phyloP scores from a whole-genome alignment of 2,113 vertebrate species.

The Micromys minutus region DNA sequence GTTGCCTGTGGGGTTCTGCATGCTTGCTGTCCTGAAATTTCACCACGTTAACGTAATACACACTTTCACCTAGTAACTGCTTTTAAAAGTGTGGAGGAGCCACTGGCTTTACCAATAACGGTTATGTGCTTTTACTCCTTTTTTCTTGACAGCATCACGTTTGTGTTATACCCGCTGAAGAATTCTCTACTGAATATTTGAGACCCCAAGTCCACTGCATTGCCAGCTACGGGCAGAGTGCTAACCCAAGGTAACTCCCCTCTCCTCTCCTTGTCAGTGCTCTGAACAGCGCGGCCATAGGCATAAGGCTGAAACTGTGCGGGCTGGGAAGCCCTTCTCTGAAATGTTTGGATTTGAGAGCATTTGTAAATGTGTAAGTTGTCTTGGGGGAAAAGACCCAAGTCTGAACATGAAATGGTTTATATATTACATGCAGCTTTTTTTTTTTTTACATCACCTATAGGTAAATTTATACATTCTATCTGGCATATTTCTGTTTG shows the following conservation, averaged over 20 bases:
- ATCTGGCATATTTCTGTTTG: background rate
- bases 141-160: conserved; percentile 89
- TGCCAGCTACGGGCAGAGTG: conserved; percentile 85
- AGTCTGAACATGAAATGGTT: background rate
- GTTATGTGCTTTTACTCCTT: background rate
- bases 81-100: background rate
- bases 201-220: conserved; percentile 91
- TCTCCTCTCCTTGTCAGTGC: background rate
- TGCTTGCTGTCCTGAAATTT: background rate
- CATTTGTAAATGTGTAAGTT: background rate
- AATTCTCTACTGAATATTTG: conserved; percentile 91
- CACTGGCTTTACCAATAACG: background rate
- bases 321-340: background rate
- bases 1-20: background rate
- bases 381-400: background rate
- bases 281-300: background rate
- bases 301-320: background rate
- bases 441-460: background rate
- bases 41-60: background rate
- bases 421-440: background rate
- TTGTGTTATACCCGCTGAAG: conserved; percentile 89
- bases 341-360: background rate
- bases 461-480: background rate
- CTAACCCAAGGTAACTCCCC: conserved; percentile 82
- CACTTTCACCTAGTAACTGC: background rate